These are phyloP conservation scores for Nannospalax galili DNA, from an alignment of 2,113 vertebrate species.

Conservation along the genomic window DNA sequence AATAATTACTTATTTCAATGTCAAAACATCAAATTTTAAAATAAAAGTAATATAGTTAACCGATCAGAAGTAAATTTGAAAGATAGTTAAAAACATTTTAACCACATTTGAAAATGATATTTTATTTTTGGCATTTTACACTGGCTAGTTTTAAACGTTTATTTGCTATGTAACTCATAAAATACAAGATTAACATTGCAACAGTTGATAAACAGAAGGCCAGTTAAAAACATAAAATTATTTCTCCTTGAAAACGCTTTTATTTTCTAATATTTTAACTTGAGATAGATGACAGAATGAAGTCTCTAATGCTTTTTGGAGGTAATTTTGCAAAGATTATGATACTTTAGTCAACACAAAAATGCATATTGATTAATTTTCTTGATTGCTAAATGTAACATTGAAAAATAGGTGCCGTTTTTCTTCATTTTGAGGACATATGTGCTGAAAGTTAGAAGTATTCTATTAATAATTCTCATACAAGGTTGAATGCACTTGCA, in stretches of 20 bases:
- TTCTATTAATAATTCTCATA: conserved; percentile 74
- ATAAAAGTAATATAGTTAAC: background rate
- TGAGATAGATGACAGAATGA: background rate
- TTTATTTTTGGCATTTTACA: background rate
- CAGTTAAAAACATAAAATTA: background rate
- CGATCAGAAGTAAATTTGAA: background rate
- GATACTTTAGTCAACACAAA: conserved; percentile 27
- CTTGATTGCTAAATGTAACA: background rate
- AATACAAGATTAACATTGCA: background rate
- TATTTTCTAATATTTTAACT: conserved; percentile 27
- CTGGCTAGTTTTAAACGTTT: background rate
- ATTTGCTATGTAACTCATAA: background rate
- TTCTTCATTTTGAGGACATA: conserved; percentile 56
- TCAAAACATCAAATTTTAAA: background rate
- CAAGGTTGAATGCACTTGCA: conserved; percentile 71
- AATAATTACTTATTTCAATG: background rate
- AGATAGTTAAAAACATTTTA: background rate
- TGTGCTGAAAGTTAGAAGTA: conserved; percentile 51
- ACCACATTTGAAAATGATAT: background rate
- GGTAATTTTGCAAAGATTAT: background rate
- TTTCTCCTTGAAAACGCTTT: background rate
- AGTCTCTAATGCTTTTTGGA: background rate
- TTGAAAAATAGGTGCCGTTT: conserved; percentile 26
- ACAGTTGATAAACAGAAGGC: background rate
- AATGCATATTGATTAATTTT: background rate